phyloP scores from a whole-genome alignment of 2,888 invertebrate genomes.

The Neuroscelio doddi region DNA sequence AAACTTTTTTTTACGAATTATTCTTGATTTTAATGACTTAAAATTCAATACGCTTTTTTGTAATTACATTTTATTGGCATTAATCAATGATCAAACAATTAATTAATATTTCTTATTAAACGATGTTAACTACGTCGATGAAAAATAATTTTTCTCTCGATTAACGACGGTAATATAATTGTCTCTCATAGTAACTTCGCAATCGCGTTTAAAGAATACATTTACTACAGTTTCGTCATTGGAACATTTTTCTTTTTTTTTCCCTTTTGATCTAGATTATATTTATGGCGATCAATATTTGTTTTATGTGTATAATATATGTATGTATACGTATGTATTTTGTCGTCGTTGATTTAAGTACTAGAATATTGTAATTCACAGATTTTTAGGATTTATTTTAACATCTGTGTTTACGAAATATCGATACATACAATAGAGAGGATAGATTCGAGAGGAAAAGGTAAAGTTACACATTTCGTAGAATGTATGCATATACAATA shows the following conservation, averaged over 20 bases:
- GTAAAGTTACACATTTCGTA: neutral
- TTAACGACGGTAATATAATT: conserved; percentile 17
- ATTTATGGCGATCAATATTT: conserved; percentile 35
- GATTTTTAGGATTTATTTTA: neutral
- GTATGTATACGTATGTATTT: conserved; percentile 8
- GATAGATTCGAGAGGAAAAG: conserved; percentile 2
- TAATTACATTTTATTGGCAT: no score
- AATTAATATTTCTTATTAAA: no score
- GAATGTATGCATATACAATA: no score
- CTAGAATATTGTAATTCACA: neutral
- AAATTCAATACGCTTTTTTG: no score
- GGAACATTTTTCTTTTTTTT: conserved; percentile 25
- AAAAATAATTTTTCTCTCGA: conserved; percentile 27
- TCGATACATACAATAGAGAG: conserved; percentile 1
- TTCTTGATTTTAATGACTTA: no score
- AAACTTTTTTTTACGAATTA: no score
- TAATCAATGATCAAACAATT: no score
- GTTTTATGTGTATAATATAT: conserved; percentile 13
- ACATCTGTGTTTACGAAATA: conserved; percentile 4
- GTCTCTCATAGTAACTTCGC: conserved; percentile 24
- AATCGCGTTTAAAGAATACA: conserved; percentile 32
- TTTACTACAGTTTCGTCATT: conserved; percentile 33
- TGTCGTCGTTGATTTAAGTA: conserved; percentile 7
- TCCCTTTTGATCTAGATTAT: conserved; percentile 32
- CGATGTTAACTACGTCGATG: neutral